Evolutionary conservation across 2,888 invertebrate species (phyloP).

Genomic region (Drosophila neonasuta): DNA sequence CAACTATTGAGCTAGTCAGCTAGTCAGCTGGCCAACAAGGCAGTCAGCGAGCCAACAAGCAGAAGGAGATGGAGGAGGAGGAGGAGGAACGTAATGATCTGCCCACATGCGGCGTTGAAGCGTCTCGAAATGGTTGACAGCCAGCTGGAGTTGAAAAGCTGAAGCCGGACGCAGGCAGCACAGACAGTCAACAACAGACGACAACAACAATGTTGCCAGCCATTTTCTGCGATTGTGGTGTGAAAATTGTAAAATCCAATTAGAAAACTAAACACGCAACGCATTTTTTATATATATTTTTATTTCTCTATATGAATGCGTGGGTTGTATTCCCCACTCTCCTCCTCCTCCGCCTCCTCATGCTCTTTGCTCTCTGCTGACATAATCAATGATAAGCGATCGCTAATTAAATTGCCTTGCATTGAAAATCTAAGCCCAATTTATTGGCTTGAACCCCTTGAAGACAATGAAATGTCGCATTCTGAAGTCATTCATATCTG

Average conservation of each 20-base stretch:
- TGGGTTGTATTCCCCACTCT: conserved; percentile 29
- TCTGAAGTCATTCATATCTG: conserved; percentile 58
- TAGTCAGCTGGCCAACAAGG: conserved; percentile 14
- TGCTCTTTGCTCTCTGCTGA: conserved; percentile 42
- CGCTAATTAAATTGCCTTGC: conserved; percentile 68
- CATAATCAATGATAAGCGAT: conserved; percentile 72
- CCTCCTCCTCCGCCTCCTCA: neutral
- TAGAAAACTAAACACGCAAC: conserved; percentile 65
- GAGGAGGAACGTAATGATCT: conserved; percentile 36
- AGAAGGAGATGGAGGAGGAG: neutral
- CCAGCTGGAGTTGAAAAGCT: conserved; percentile 20
- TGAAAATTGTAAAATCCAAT: conserved; percentile 71
- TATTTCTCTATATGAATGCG: conserved; percentile 30
- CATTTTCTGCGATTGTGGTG: conserved; percentile 60
- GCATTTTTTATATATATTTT: conserved; percentile 20
- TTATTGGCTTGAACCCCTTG: conserved; percentile 35
- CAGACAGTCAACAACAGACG: neutral
- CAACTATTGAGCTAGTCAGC: conserved; percentile 3
- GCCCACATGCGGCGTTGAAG: conserved; percentile 61
- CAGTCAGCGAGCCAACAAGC: conserved; percentile 24
- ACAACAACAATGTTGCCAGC: conserved; percentile 19
- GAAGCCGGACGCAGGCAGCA: conserved; percentile 5
- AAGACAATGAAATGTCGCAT: conserved; percentile 72
- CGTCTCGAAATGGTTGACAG: conserved; percentile 62
- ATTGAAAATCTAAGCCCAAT: conserved; percentile 53